Evolutionary conservation across 2,113 vertebrate species (phyloP).

Genomic region (Charadrius vociferus): DNA sequence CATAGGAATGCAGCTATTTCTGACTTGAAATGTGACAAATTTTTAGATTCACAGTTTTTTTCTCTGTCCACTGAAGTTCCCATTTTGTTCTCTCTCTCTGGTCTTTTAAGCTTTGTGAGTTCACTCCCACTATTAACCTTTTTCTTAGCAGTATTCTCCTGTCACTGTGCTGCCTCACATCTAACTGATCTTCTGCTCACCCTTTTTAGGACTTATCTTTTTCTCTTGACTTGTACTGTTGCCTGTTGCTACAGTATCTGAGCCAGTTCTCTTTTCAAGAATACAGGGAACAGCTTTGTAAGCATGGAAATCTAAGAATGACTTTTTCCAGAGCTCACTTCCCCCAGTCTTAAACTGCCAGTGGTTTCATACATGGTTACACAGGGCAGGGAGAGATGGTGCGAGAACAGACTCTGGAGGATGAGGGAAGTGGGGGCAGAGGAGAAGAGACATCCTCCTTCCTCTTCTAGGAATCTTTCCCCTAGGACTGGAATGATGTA

Average conservation of each 20-base stretch:
- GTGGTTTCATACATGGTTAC: not conserved
- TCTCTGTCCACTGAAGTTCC: not conserved
- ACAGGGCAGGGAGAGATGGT: not conserved
- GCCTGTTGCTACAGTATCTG: not conserved
- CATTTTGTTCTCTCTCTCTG: not conserved
- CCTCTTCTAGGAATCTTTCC: not conserved
- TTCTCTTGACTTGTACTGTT: not conserved
- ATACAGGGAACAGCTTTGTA: not conserved
- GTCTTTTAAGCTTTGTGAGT: slow-evolving; percentile 11
- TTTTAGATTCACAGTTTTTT: not conserved
- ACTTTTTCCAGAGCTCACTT: not conserved
- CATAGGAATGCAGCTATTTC: not conserved
- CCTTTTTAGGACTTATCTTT: not conserved
- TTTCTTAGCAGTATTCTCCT: not conserved
- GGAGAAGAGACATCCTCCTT: not conserved
- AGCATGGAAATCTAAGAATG: not conserved
- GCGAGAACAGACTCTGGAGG: not conserved
- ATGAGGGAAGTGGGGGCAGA: not conserved
- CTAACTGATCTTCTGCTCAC: not conserved
- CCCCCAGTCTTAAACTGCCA: not conserved
- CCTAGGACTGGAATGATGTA: not conserved
- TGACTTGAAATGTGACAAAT: not conserved
- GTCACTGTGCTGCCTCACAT: not conserved
- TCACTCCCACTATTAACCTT: slow-evolving; percentile 13
- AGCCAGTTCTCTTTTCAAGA: not conserved